Evolutionary conservation across 1,140 invertebrate species (phyloP), one percentile per base, ranked within the genome.

Genomic region (Dendroctonus ponderosae): DNA sequence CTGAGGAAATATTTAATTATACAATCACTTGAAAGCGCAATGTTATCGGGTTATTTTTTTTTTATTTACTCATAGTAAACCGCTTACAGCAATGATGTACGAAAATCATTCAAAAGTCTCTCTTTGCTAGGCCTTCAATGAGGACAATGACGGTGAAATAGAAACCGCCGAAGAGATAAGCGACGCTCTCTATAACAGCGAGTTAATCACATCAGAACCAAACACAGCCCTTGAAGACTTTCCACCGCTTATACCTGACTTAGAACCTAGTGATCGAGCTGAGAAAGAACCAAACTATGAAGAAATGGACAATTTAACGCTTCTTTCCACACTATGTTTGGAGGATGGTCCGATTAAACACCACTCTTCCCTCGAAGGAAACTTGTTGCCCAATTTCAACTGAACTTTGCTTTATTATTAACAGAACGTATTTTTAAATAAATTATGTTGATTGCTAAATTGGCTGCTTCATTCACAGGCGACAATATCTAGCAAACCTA

Each of bases 291-390:
- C 76, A 4, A 76, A 79, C 65, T 78, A 79, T 59, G 71, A 74
- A 46, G 70, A 69, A 48, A 79, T 79, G 78, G 78, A 79, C 70
- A 79, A 78, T 66, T 64, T 77, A 39, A 76, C 78, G 0, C 26
- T 64, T 79, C 43, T 66, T 79, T 9, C 72, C 75, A 12, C 75
- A 0, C 62, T 79, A 26, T 75, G 73, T 57, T 66, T 79, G 8
- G 67, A 77, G 40, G 77, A 74, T 44, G 70, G 62, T 61, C 53
- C 52, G 6, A 41, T 40, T 9, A 42, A 46, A 39, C 6, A 15
- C 12, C 37, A 53, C 7, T 11, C 42, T 48, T 40, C 14, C 6
- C 6, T 12, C 6, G 60, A 51, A 14, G 49, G 49, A 6, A 39
- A 38, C n/a, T 54, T 63, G 41, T 54, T 63, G 40, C 61, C 61